Evolutionary conservation across 2,888 invertebrate species (phyloP), one percentile per base, ranked within the genome.

Genomic region (Drosophila demipolita): DNA sequence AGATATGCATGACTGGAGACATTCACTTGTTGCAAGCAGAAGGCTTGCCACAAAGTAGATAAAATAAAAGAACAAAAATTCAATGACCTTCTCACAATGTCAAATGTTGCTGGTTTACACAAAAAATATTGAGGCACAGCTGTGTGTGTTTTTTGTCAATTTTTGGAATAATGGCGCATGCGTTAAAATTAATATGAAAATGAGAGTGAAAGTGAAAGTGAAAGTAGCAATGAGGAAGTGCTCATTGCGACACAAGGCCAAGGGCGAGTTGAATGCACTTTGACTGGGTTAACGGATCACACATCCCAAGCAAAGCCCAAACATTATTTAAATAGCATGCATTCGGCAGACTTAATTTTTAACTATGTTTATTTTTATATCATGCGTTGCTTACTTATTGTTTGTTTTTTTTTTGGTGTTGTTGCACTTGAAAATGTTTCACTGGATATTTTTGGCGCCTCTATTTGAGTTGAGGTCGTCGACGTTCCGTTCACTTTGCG

Each of bases 181-280:
- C 82, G 80, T 72, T 66, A 40, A 38, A 67, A 60, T 53, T 76
- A 6, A 29, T 5, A 23, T 45, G 23, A 78, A 82, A 91, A 63
- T 65, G 81, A 77, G 88, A 90, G 88, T 83, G 75, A 76, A 85
- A 80, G 29, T 66, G 45, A 33, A 33, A 29, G 29, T 26, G n/a
- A 35, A n/a, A 45, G 50, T 35, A 52, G 38, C 58, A 66, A 50
- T 38, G 42, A 65, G 73, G 45, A 45, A 57, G 57, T 66, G 59
- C 8, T 35, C 32, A 52, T 20, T 63, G 72, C 23, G 35, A 0
- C 35, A 23, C 33, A 90, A 81, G 87, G 90, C 87, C 87, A 90
- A 90, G 87, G 83, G 79, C 82, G 66, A 83, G 90, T 83, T 90
- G 81, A 90, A 89, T 89, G 90, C 78, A 87, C 90, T 76, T 67